phyloP scores from a whole-genome alignment of 2,113 vertebrate genomes.

The Aptenodytes patagonicus region DNA sequence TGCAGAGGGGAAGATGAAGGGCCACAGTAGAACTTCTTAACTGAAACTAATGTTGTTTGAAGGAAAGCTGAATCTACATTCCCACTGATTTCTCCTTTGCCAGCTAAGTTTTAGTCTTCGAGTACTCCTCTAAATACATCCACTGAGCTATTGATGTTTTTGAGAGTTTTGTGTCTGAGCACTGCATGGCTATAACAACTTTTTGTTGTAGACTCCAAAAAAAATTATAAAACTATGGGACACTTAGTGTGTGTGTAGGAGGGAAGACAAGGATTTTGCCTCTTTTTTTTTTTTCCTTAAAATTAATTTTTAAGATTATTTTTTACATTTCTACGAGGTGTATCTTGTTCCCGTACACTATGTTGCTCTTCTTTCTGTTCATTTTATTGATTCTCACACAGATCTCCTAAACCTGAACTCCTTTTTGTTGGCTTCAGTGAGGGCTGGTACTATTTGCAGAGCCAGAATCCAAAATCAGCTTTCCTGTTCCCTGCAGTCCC shows the following conservation, averaged over 20 bases:
- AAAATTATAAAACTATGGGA: background rate
- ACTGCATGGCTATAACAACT: background rate
- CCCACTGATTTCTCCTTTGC: background rate
- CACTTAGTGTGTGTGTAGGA: background rate
- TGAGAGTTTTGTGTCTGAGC: background rate
- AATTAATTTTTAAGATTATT: background rate
- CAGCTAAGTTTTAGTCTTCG: background rate
- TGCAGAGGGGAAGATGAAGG: background rate
- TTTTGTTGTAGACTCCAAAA: background rate
- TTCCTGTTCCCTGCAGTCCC: background rate
- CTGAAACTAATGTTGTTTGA: background rate
- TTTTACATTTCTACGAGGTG: background rate
- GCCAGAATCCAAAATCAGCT: background rate
- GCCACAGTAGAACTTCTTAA: background rate
- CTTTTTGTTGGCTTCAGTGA: rapidly evolving
- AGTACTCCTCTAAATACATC: background rate
- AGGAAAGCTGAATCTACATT: background rate
- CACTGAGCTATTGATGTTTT: background rate
- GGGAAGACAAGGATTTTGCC: background rate
- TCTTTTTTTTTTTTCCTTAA: background rate
- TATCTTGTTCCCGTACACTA: background rate
- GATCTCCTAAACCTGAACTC: background rate
- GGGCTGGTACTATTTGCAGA: background rate
- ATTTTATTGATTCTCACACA: background rate
- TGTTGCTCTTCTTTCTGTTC: background rate